Conservation (phyloP, 1,140 invertebrate species). For the Lepidurus arcticus region DNA sequence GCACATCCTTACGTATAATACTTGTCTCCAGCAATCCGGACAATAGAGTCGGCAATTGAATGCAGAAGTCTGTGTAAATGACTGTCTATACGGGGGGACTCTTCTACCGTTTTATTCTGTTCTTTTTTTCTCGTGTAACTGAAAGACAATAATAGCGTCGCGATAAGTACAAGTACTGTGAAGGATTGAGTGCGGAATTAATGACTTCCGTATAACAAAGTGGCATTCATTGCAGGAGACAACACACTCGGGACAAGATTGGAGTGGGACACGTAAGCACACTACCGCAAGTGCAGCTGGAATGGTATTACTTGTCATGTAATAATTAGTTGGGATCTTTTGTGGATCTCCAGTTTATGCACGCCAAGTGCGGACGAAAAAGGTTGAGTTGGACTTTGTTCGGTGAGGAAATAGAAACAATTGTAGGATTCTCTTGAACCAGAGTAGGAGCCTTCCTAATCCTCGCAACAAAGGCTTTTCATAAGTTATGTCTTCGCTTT, state of each 20-base stretch:
- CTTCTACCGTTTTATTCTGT: background rate
- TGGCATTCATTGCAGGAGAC: background rate
- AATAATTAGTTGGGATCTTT: background rate
- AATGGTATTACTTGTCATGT: slow-evolving; percentile 12
- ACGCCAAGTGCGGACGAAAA: background rate
- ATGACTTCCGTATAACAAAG: slow-evolving; percentile 11
- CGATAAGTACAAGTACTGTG: background rate
- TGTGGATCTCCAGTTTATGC: slow-evolving; percentile 6
- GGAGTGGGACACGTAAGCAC: background rate
- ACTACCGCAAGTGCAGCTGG: background rate
- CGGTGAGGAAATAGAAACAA: slow-evolving; percentile 1
- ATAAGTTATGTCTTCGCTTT: background rate
- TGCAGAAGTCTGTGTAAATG: background rate
- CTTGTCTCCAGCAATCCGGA: background rate
- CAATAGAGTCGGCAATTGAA: background rate
- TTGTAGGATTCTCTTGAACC: background rate
- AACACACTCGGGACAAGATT: background rate
- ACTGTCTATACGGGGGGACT: background rate
- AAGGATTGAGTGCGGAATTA: slow-evolving; percentile 6
- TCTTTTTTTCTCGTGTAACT: background rate
- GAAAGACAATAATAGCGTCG: background rate
- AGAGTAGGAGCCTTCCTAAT: background rate
- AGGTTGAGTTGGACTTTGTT: slow-evolving; percentile 8
- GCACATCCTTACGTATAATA: slow-evolving; percentile 24
- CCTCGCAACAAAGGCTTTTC: background rate